These are phyloP conservation scores for Daptonema setosum DNA, from an alignment of 2,888 invertebrate species.

Conservation along the genomic window DNA sequence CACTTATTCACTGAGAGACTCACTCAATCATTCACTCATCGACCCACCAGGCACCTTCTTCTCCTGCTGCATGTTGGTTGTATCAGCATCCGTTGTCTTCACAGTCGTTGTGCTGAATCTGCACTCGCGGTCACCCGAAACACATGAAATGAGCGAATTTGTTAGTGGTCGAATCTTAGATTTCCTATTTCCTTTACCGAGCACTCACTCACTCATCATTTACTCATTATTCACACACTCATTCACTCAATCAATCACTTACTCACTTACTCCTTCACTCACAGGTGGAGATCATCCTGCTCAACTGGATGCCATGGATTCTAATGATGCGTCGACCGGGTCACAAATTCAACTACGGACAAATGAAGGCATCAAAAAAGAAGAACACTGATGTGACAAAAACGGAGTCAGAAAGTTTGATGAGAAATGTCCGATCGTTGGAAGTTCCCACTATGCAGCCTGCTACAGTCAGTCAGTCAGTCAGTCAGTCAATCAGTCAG, in stretches of 20 bases:
- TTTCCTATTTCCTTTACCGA: too few species aligned
- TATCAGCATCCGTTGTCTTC: slow-evolving; percentile 26
- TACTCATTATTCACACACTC: too few species aligned
- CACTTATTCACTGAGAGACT: neutral
- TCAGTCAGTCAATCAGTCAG: too few species aligned
- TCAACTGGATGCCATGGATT: slow-evolving; percentile 26
- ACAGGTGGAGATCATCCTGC: slow-evolving; percentile 14
- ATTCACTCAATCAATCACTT: too few species aligned
- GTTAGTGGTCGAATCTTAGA: too few species aligned
- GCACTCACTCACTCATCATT: too few species aligned
- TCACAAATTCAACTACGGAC: slow-evolving; percentile 11
- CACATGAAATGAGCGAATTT: slow-evolving; percentile 24
- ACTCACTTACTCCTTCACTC: too few species aligned
- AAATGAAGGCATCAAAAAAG: too few species aligned
- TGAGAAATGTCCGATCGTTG: neutral
- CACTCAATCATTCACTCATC: too few species aligned
- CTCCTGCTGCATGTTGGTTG: slow-evolving; percentile 26
- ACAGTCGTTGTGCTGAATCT: slow-evolving; percentile 27
- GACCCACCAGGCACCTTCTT: slow-evolving; percentile 25
- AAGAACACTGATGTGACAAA: too few species aligned
- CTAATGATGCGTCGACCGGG: slow-evolving; percentile 25
- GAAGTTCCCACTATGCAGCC: neutral
- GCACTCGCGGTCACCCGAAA: slow-evolving; percentile 25
- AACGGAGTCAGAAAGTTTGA: neutral
- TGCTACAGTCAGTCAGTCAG: too few species aligned